Evolutionary conservation across 1,140 invertebrate species (phyloP), one percentile per base, ranked within the genome.

Genomic region (Sinonovacula constricta): DNA sequence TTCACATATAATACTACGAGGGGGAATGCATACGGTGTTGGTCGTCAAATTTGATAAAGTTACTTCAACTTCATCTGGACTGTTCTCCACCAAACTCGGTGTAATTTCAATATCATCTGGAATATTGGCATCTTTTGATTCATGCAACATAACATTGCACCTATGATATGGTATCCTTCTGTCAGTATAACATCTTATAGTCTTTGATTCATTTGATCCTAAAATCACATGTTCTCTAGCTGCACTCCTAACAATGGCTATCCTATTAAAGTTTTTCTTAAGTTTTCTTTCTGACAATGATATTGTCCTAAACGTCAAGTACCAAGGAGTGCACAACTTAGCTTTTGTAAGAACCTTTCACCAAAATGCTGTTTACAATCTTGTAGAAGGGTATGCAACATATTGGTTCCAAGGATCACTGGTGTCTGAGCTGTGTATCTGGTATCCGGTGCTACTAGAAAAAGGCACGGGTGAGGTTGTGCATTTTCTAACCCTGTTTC

Each of bases 371-470:
- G n/a, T n/a, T n/a, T n/a, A n/a, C 49, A 56, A 14, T 54, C 51
- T 18, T 31, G 2, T 1, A 69, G 30, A 2, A 69, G 22, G 33
- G 30, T 56, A 7, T 45, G 34, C 3, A 71, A 30, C 24, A 71
- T 60, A 30, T 71, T 71, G 10, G 54, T 71, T 0, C 68, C 54
- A 2, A 71, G 22, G 24, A 71, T 71, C 18, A 71, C 22, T 28
- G 68, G 54, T 34, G 56, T 49, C 45, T 3, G 54, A 3, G n/a
- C 28, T 28, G 56, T 56, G 26, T 57, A 71, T 18, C 18, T 60
- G 5, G 68, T 71, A 22, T 60, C 31, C 12, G 68, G 68, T 34
- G 68, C 34, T 1, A 71, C 68, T 24, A 71, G 31, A n/a, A 59
- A 18, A 5, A 71, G 15, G 33, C 68, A 71, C 4, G 30, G 3